A percentile compares a stretch with the other conserved stretches of the same genome.
Conservation (phyloP, 1,140 invertebrate species). For the Procambarus clarkii region DNA sequence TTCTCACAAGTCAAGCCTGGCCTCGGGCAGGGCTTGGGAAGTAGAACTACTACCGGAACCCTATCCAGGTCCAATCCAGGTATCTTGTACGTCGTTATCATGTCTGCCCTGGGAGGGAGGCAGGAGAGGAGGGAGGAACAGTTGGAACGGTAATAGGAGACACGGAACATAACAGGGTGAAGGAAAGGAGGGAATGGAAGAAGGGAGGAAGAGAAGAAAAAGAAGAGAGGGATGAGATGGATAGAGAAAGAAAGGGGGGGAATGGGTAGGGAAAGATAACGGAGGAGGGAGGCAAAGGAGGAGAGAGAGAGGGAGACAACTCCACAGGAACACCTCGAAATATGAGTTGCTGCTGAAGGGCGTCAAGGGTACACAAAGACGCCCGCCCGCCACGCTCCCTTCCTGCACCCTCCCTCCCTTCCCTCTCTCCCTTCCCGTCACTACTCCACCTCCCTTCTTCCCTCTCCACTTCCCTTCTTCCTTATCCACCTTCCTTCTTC, state of each 20-base stretch:
- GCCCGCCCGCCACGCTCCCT: neutral
- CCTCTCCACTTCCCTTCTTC: neutral
- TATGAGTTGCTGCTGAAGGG: constrained; percentile 27
- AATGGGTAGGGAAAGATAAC: neutral
- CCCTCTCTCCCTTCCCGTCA: neutral
- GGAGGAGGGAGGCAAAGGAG: neutral
- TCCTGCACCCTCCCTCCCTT: neutral
- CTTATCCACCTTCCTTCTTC: no score
- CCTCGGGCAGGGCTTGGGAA: no score
- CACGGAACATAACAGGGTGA: neutral
- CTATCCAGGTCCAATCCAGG: no score
- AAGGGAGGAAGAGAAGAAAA: neutral
- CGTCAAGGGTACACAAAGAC: constrained; percentile 4
- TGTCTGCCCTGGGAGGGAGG: no score
- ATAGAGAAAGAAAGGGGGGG: neutral
- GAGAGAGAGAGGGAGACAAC: constrained; percentile 21
- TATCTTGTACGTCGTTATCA: no score
- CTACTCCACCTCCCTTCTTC: neutral
- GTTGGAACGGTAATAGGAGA: no score
- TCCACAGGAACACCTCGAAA: neutral
- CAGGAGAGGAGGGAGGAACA: neutral
- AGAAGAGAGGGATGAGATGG: neutral
- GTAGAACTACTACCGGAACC: no score
- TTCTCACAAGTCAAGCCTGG: no score
- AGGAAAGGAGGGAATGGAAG: neutral